Evolutionary conservation across 2,797 vertebrate species (phyloP).

Genomic region (Sebastes vulpes): DNA sequence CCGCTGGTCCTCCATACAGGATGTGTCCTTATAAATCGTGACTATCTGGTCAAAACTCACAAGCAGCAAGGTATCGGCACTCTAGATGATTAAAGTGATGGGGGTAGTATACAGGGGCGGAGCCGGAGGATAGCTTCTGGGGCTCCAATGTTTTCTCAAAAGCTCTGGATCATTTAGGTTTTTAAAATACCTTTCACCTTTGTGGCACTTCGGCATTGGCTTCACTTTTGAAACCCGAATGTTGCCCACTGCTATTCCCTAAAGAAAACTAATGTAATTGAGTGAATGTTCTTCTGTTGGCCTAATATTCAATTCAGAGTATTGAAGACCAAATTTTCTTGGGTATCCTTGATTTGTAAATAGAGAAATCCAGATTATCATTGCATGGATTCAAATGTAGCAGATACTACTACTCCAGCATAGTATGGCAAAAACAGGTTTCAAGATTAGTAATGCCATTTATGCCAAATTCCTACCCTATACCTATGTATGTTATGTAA

Average conservation of each 20-base stretch:
- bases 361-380: no score
- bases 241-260: neutral
- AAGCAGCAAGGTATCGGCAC: slow-evolving; percentile 15
- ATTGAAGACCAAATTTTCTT: neutral
- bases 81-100: slow-evolving; percentile 37
- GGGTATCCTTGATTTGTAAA: no score
- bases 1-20: neutral
- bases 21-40: slow-evolving; percentile 30
- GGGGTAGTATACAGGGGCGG: neutral
- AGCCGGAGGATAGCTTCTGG: neutral
- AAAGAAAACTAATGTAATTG: neutral
- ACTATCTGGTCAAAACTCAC: neutral
- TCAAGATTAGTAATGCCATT: neutral
- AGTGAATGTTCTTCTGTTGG: neutral
- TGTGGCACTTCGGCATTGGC: neutral
- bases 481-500: no score
- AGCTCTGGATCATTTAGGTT: neutral
- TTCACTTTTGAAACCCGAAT: no score
- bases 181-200: neutral
- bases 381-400: neutral
- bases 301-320: neutral
- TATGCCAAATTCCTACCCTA: neutral
- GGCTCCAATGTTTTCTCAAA: neutral
- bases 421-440: neutral
- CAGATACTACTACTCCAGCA: neutral